phyloP scores from a whole-genome alignment of 2,797 vertebrate genomes.

The Eptatretus atami region DNA sequence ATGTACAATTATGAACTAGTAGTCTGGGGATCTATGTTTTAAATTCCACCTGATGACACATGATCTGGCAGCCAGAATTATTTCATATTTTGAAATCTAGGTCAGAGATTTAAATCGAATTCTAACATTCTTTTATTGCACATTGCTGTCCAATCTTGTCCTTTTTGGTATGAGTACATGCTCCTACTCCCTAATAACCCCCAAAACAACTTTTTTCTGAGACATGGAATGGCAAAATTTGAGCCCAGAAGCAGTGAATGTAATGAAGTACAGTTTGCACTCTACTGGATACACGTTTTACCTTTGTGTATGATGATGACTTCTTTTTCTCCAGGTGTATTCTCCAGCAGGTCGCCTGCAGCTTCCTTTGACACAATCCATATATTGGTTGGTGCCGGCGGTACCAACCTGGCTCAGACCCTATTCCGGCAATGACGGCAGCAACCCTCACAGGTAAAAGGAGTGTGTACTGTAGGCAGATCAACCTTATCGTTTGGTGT shows the following conservation, averaged over 20 bases:
- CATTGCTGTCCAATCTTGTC: no score
- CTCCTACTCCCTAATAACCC: no score
- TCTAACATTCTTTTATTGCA: no score
- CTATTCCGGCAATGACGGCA: constrained; percentile 73
- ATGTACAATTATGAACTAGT: no score
- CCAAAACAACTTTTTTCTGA: background rate
- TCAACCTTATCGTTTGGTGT: no score
- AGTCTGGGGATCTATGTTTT: no score
- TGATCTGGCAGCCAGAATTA: no score
- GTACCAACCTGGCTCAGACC: constrained; percentile 59
- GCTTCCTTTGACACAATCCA: constrained; percentile 91
- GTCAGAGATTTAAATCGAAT: no score
- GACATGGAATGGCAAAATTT: background rate
- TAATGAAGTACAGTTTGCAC: background rate
- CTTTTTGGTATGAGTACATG: no score
- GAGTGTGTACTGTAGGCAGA: background rate
- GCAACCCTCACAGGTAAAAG: constrained; percentile 56
- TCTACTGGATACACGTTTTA: constrained; percentile 5
- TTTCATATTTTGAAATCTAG: no score
- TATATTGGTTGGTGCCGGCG: constrained; percentile 89
- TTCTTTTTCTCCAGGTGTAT: constrained; percentile 21
- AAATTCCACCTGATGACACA: no score
- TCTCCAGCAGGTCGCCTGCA: constrained; percentile 67
- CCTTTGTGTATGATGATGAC: constrained; percentile 10
- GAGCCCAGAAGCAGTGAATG: no score